Base-by-base conservation (phyloP, 1,140 invertebrate genomes). In the Heliconius nattereri region DNA sequence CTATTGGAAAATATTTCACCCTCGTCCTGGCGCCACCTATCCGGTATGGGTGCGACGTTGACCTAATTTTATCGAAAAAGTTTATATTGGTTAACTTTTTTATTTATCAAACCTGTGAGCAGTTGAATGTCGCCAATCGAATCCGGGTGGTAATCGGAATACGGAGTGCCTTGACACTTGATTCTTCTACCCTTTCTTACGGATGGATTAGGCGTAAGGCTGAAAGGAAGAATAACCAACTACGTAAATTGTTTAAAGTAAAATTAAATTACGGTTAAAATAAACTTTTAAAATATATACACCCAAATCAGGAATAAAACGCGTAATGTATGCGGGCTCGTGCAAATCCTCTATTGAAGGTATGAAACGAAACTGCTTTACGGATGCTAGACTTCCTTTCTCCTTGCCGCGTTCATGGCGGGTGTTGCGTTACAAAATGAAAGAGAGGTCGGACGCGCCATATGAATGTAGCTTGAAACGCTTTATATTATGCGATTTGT, bases 311-410 rank as follows among this genome's bases (percentile, higher is more conserved):
- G 26, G 13, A 66, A 26, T 23, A 23, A 3, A 60, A 19, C 26
- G 60, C 6, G 3, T 16, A 66, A 66, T 66, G 26, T 66, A 29
- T 66, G 26, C 60, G 11, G 60, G 6, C 60, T 66, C 60, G 60
- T 66, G 11, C 23, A 57, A 57, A 57, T 7, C 54, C 23, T 66
- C 26, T 66, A 66, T 66, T 66, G 60, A 66, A 66, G 60, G 26
- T 66, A 19, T 66, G 26, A 66, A 66, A 66, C n/a, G 60, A 66
- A 29, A 66, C 57, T 60, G 57, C 26, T 66, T 26, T 66, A 66
- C 60, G 60, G 60, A 66, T 66, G 60, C 26, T 66, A 66, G 60
- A 26, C 60, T 66, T 66, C 60, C 60, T 66, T 66, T 66, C 60
- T 66, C 60, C 60, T 66, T 66, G 60, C 60, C 26, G 60, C 5